A percentile compares a stretch with the other conserved stretches of the same genome.
Evolutionary conservation across 2,113 vertebrate genomes (phyloP).

Genomic region (Rhabdomys dilectus): DNA sequence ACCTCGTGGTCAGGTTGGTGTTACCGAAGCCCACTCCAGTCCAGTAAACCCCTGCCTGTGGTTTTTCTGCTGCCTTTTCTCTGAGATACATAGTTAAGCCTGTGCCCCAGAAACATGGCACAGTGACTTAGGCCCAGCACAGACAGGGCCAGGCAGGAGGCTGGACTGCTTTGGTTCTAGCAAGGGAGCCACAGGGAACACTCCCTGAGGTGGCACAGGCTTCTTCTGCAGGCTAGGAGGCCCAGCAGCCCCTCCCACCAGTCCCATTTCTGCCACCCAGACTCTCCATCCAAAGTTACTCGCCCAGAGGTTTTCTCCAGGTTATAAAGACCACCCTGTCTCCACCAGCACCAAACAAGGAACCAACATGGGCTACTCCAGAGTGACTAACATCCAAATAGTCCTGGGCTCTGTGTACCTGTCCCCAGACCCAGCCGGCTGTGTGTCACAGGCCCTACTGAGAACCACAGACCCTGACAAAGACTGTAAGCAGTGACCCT

Average conservation of each 20-base stretch:
- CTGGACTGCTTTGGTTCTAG: too few relatives aligned
- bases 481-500: background rate
- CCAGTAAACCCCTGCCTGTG: background rate
- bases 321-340: background rate
- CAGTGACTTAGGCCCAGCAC: fast-evolving
- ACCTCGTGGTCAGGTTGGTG: background rate
- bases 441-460: background rate
- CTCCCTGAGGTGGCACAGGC: background rate
- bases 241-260: background rate
- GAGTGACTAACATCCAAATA: fast-evolving
- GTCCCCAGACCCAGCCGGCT: background rate
- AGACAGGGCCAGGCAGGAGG: background rate
- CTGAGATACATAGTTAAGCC: background rate
- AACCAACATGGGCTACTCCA: background rate
- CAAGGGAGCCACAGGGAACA: background rate
- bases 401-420: too few relatives aligned
- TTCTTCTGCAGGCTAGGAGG: background rate
- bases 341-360: too few relatives aligned
- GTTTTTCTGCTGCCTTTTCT: background rate
- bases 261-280: background rate
- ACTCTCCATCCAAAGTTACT: background rate
- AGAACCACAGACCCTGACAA: background rate
- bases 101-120: background rate
- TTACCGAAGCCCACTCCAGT: background rate
- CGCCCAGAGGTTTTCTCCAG: background rate